Evolutionary conservation across 2,797 vertebrate genomes (phyloP), one percentile per base, ranked within the genome.

Genomic region (Sphenodon punctatus): DNA sequence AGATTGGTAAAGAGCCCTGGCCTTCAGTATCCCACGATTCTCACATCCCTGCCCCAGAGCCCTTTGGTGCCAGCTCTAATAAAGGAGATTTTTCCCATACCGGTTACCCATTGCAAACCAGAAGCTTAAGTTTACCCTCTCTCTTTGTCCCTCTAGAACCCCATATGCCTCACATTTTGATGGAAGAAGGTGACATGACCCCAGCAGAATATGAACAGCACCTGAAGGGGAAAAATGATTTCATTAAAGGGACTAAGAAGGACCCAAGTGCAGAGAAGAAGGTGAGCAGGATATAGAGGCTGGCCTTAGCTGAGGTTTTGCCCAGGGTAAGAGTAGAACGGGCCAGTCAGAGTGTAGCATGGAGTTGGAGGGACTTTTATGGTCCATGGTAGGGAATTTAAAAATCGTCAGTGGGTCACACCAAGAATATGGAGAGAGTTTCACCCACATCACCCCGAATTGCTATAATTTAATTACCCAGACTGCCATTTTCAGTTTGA

Each of bases 171-270:
- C 97, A 98, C 1, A 67, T 98, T 87, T 95, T 99, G 69, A 95
- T 97, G 51, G 98, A 99, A 89, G 97, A 97, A 2, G 98, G 98
- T 32, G 98, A 98, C 93, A 98, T 99, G 98, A 97, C 94, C 3
- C 94, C 95, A 20, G 96, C 96, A 34, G 97, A 98, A 89, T 99
- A 98, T 0, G 97, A 98, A 3, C 97, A 96, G 51, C 97, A 97
- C 88, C 92, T 99, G 81, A 97, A 96, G 56, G 96, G 97, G 56
- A 96, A 97, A 79, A 97, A 94, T 0, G 97, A 98, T 75, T 99
- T 98, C 94, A 97, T 98, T 88, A 98, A 97, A 93, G 98, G 97
- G 79, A 97, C 94, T 12, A 98, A 97, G 94, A 99, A 98, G 90
- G 97, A 97, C 89, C 88, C 95, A 76, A 98, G 97, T 39, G 93